phyloP scores from a whole-genome alignment of 2,113 vertebrate species.

The Pituophis catenifer region DNA sequence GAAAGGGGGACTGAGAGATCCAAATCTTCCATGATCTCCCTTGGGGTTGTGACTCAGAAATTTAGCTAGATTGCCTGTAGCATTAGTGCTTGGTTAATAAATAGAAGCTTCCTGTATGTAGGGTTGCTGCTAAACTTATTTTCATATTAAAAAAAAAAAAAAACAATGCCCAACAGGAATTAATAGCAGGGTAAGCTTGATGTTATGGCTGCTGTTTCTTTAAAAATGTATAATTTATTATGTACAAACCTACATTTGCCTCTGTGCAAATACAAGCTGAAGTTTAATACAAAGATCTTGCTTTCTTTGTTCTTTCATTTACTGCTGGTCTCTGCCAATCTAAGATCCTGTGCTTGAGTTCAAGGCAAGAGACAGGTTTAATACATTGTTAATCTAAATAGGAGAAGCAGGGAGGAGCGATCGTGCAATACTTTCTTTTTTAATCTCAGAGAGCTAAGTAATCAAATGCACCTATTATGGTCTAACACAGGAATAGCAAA shows the following conservation, averaged over 20 bases:
- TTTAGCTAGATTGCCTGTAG: conserved; percentile 19
- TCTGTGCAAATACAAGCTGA: neutral
- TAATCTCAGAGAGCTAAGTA: neutral
- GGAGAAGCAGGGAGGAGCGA: neutral
- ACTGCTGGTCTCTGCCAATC: neutral
- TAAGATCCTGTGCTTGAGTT: neutral
- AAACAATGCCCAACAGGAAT: conserved; percentile 51
- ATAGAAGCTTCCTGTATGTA: conserved; percentile 16
- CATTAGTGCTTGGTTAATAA: conserved; percentile 45
- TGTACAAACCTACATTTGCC: neutral
- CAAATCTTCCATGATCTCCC: conserved; percentile 47
- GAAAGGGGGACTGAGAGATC: conserved; percentile 38
- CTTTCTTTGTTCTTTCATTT: neutral
- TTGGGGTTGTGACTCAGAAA: conserved; percentile 50
- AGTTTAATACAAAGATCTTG: neutral
- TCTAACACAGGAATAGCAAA: neutral
- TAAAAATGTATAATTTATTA: neutral
- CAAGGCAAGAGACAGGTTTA: neutral
- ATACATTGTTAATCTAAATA: neutral
- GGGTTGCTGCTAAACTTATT: conserved; percentile 44
- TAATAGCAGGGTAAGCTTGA: conserved; percentile 56
- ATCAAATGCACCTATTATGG: neutral
- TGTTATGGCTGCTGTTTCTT: conserved; percentile 32
- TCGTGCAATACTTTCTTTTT: neutral
- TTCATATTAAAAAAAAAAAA: conserved; percentile 37